Percentiles rank a stretch among this genome's conserved stretches.
These are phyloP conservation scores for Equus przewalskii DNA, from an alignment of 2,113 vertebrate species.

Conservation along the genomic window DNA sequence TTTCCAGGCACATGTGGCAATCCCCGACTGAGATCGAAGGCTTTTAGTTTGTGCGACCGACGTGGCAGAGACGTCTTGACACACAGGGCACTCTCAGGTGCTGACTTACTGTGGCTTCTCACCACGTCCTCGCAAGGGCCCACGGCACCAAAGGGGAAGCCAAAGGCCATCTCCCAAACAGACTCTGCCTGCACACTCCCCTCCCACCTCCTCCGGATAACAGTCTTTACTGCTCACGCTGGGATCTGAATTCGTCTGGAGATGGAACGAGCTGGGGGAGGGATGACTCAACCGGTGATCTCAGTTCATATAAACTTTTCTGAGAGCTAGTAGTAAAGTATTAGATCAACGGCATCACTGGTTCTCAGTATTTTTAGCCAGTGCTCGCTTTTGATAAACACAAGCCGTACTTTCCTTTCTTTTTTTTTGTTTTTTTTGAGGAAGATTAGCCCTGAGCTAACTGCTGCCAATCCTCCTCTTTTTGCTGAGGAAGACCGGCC, in stretches of 20 bases:
- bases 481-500: too few species aligned
- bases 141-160: neutral
- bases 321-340: neutral
- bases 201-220: neutral
- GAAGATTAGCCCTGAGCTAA: too few species aligned
- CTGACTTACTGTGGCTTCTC: neutral
- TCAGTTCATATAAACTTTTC: neutral
- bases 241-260: neutral
- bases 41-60: neutral
- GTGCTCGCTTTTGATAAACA: neutral
- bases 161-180: neutral
- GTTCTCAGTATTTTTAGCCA: conserved; percentile 61
- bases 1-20: neutral
- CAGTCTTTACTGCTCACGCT: neutral
- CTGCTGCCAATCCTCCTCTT: too few species aligned
- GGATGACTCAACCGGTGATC: neutral
- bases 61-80: neutral
- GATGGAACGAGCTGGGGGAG: neutral
- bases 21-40: neutral
- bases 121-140: neutral
- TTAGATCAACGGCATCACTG: neutral
- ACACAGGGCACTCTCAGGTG: neutral
- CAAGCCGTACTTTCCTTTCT: neutral
- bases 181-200: neutral
- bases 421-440: too few species aligned